Evolutionary conservation across 2,113 vertebrate species (phyloP).

Genomic region (Hoplias malabaricus): DNA sequence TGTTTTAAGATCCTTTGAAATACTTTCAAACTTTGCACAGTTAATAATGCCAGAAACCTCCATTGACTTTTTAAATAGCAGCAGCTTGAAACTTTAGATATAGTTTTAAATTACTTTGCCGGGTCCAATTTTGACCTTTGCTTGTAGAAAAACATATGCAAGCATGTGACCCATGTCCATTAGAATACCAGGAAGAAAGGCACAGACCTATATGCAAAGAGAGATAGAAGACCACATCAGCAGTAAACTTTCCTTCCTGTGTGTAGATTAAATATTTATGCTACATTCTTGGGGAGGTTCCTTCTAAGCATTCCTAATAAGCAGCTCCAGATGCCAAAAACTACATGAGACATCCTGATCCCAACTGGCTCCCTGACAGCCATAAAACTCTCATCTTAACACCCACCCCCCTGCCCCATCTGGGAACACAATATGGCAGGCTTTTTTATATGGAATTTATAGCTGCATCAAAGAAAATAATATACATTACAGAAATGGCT

Average conservation of each 20-base stretch:
- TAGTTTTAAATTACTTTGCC: neutral
- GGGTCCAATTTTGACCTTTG: neutral
- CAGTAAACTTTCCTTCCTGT: conserved; percentile 38
- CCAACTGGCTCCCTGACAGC: conserved; percentile 42
- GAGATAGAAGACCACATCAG: conserved; percentile 32
- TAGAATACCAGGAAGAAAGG: neutral
- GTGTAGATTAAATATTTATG: conserved; percentile 61
- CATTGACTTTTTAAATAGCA: neutral
- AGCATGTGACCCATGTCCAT: conserved; percentile 8
- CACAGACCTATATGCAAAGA: neutral
- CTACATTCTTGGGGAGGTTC: conserved; percentile 50
- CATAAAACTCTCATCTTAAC: conserved; percentile 37
- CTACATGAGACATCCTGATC: conserved; percentile 45
- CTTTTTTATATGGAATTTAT: conserved; percentile 45
- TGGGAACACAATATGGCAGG: conserved; percentile 46
- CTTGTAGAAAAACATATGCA: neutral
- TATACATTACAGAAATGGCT: conserved; percentile 19
- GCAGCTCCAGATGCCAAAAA: conserved; percentile 46
- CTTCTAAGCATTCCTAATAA: conserved; percentile 46
- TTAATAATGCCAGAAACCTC: neutral
- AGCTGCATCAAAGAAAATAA: conserved; percentile 40
- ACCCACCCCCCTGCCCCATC: conserved; percentile 30
- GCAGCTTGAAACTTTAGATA: neutral
- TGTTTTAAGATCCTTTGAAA: too few species aligned
- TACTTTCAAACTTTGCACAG: neutral